phyloP scores from a whole-genome alignment of 2,113 vertebrate species.

The Phoenicopterus ruber region DNA sequence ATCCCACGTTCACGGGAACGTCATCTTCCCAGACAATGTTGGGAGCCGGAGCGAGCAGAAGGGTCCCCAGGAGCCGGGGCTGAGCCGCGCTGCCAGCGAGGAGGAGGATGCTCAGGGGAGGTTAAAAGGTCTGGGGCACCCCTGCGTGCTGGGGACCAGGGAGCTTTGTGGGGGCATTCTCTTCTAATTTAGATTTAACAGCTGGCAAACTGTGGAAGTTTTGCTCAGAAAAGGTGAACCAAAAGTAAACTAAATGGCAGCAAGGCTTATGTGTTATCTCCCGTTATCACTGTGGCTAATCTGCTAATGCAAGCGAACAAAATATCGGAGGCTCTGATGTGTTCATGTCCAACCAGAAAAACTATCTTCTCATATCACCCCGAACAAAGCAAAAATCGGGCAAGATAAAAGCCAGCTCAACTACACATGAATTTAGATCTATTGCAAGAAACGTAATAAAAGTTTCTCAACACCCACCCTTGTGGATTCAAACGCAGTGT shows the following conservation, averaged over 20 bases:
- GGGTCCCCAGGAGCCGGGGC: rapidly evolving
- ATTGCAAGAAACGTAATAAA: neutral
- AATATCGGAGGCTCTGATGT: neutral
- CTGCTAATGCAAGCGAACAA: neutral
- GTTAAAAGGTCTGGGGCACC: neutral
- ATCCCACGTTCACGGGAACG: rapidly evolving
- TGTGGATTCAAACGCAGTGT: neutral
- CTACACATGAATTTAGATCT: neutral
- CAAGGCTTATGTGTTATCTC: neutral
- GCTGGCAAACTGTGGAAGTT: neutral
- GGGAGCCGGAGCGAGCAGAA: neutral
- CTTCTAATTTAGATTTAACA: neutral
- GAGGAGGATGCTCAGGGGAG: neutral
- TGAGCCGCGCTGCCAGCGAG: rapidly evolving
- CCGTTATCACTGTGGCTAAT: neutral
- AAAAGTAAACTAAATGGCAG: neutral
- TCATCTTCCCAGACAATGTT: rapidly evolving
- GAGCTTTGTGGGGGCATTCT: neutral
- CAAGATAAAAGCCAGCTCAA: neutral
- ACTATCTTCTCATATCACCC: neutral
- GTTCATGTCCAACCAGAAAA: neutral
- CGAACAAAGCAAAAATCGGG: neutral
- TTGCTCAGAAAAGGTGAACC: neutral
- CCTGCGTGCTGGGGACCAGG: rapidly evolving
- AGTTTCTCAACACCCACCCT: slow-evolving; percentile 22